Evolutionary conservation across 2,113 vertebrate genomes (phyloP).

Genomic region (Percina caprodes): DNA sequence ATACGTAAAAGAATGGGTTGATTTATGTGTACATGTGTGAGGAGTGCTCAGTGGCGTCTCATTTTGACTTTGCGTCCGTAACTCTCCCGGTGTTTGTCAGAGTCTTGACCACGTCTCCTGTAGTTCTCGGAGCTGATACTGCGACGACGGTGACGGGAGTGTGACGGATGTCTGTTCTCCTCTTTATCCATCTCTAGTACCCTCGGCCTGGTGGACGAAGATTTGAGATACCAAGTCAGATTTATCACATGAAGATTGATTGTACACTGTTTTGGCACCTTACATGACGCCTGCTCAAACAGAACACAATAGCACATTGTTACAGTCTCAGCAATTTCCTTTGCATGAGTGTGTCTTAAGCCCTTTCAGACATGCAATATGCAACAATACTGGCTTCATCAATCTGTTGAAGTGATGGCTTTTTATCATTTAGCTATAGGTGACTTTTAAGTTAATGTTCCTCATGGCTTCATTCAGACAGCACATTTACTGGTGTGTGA

Average conservation of each 20-base stretch:
- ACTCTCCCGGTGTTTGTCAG: constrained; percentile 83
- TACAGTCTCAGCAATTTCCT: not conserved
- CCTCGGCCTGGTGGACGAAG: constrained; percentile 86
- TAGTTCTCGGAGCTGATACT: constrained; percentile 92
- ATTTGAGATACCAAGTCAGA: not conserved
- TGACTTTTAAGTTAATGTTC: not conserved
- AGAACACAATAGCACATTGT: not conserved
- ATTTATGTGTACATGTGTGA: constrained; percentile 33
- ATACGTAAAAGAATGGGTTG: constrained; percentile 42
- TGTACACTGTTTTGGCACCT: not conserved
- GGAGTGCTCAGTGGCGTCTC: constrained; percentile 91
- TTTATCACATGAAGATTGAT: not conserved
- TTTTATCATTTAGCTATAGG: not conserved
- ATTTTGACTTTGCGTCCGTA: constrained; percentile 95
- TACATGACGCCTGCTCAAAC: not conserved
- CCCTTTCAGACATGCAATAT: not conserved
- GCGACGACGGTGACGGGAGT: constrained; percentile 87
- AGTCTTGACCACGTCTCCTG: constrained; percentile 85
- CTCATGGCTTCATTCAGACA: not conserved
- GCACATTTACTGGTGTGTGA: not conserved
- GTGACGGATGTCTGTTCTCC: constrained; percentile 92
- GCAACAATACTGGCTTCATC: not conserved
- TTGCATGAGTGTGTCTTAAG: not conserved
- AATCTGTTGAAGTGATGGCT: not conserved
- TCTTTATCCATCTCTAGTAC: constrained; percentile 99